Conservation (phyloP, 2,113 vertebrate species). For the Bufo gargarizans region DNA sequence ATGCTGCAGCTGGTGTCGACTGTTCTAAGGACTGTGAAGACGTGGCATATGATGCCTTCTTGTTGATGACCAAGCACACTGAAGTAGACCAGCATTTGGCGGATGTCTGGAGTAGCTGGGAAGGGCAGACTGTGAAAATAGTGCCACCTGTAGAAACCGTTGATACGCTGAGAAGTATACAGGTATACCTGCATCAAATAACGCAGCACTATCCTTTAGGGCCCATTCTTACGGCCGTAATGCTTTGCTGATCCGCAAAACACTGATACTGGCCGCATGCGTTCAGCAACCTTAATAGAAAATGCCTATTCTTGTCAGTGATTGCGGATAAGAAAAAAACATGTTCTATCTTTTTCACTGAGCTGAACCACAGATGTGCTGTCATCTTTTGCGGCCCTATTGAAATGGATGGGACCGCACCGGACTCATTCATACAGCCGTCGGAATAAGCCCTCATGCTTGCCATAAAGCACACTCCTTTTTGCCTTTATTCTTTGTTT, state of each 20-base stretch:
- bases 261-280: too few relatives aligned
- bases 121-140: conserved; percentile 80
- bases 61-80: conserved; percentile 88
- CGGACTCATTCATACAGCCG: too few relatives aligned
- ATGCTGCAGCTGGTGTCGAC: conserved; percentile 92
- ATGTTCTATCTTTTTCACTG: too few relatives aligned
- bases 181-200: conserved; percentile 69
- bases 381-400: too few relatives aligned
- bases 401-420: too few relatives aligned
- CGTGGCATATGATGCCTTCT: conserved; percentile 80
- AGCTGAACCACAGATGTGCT: too few relatives aligned
- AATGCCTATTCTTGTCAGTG: too few relatives aligned
- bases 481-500: neutral
- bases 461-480: neutral
- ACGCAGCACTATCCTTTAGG: neutral
- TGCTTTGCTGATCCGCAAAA: too few relatives aligned
- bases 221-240: too few relatives aligned
- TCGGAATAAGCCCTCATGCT: too few relatives aligned
- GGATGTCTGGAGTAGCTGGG: conserved; percentile 82
- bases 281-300: neutral
- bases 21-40: conserved; percentile 93
- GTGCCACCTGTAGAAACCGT: conserved; percentile 91
- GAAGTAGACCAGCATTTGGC: conserved; percentile 67
- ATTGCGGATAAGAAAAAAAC: too few relatives aligned
- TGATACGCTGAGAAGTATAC: conserved; percentile 89